These are phyloP conservation scores for Scaptomyza polygonia DNA, from an alignment of 2,888 invertebrate species.

Conservation along the genomic window DNA sequence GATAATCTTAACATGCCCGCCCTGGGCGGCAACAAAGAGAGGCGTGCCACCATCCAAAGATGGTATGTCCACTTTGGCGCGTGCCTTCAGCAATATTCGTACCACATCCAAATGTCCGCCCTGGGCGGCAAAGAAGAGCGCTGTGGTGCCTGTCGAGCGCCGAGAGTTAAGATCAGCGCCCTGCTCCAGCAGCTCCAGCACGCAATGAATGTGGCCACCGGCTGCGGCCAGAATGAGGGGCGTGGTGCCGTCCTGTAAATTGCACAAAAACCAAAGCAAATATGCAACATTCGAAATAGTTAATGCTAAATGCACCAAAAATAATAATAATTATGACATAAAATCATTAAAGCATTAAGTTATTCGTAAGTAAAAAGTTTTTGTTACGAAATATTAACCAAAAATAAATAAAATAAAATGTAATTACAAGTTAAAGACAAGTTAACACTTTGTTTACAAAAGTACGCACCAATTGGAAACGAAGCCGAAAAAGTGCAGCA, in stretches of 20 bases:
- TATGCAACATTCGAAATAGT: no score
- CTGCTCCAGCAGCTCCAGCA: slow-evolving; percentile 92
- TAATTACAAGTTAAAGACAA: slow-evolving; percentile 30
- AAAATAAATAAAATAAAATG: slow-evolving; percentile 8
- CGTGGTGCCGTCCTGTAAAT: slow-evolving; percentile 93
- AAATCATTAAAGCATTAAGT: slow-evolving; percentile 22
- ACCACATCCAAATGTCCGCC: slow-evolving; percentile 95
- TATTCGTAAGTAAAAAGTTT: background rate
- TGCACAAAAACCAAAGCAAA: no score
- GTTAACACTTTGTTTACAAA: slow-evolving; percentile 63
- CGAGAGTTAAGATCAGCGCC: slow-evolving; percentile 95
- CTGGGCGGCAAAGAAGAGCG: slow-evolving; percentile 97
- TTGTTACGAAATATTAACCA: slow-evolving; percentile 29
- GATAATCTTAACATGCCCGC: slow-evolving; percentile 94
- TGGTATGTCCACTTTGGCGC: slow-evolving; percentile 91
- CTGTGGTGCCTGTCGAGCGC: slow-evolving; percentile 95
- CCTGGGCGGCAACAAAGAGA: slow-evolving; percentile 94
- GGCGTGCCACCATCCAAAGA: slow-evolving; percentile 97
- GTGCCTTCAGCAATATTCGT: slow-evolving; percentile 90
- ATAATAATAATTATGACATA: slow-evolving; percentile 9
- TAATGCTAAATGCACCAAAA: no score
- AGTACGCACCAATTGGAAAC: slow-evolving; percentile 64
- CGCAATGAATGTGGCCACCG: slow-evolving; percentile 95
- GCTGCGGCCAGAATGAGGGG: slow-evolving; percentile 96
- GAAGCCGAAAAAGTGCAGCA: slow-evolving; percentile 50